Base-by-base conservation (phyloP, 2,888 invertebrate species). In the Epinotia demarniana region DNA sequence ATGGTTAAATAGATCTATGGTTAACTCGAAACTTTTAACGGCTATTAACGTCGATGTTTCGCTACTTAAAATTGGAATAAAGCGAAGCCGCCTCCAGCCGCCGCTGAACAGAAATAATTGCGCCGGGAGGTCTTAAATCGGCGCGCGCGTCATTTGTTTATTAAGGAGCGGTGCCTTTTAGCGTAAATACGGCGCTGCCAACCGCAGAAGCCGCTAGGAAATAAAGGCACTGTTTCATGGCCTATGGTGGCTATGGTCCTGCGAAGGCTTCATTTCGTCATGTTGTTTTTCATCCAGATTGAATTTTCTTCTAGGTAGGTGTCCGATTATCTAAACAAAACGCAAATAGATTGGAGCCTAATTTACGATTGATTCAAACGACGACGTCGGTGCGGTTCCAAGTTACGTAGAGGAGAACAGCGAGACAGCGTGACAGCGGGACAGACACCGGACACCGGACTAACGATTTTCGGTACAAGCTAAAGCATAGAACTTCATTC, bases 61-160 rank as follows among this genome's bases (percentile, higher is more conserved):
- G 82, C 84, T 82, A 84, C 85, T 86, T 86, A 86, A 89, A 86
- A 85, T 86, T 87, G 85, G 86, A 87, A 88, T 87, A 89, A 89
- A 89, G 87, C 85, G 82, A 87, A 82, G 86, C 87, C 87, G 87
- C 87, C 85, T 85, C 80, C 81, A 76, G 76, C 80, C 88, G 87
- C 89, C 85, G 87, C 87, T 89, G 90, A 89, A 90, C 90, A 85
- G 85, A 92, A 92, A 92, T 92, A 92, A 92, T 92, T 92, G 92
- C 91, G 85, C 85, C 86, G 85, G 80, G 79, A 77, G 84, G 83
- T 85, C 84, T 89, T 92, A 91, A 92, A 91, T 92, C 89, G 84
- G 85, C 76, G 79, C 83, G 81, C 83, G 86, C 90, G 90, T 92
- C 92, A 92, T 91, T 92, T 91, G 91, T 91, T 92, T 91, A 91